Base-by-base conservation (phyloP, 2,113 vertebrate genomes). In the Bambusicola thoracicus region DNA sequence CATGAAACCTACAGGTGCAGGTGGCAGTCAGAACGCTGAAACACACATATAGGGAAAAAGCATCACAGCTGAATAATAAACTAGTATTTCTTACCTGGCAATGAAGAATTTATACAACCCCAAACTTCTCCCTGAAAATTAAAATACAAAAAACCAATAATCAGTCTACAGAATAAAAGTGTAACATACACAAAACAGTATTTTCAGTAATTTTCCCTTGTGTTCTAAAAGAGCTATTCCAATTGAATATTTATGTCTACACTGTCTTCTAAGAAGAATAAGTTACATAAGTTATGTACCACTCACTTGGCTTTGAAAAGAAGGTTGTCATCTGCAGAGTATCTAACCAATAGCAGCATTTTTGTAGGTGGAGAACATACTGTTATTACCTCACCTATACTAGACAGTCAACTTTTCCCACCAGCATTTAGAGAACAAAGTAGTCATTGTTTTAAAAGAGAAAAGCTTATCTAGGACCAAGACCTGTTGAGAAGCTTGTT, bases 51-150 rank as follows among this genome's bases (percentile, higher is more conserved):
- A 10, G 21, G 65, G 11, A 67, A 83, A 82, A 86, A 65, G 5
- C 30, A 88, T 53, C 11, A 43, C 0, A 4, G 78, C 34, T 53
- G 51, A 73, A 41, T 2, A 85, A 7, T n/a, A 85, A n/a, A 56
- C 6, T 66, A 62, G 21, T 87, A 66, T 36, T 83, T 91, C 98
- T 98, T 98, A 99, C 99, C 99, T 96, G 99, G 99, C 87, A 99
- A 98, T 85, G 99, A 99, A 41, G 99, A 99, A 97, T 99, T 99
- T 98, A 99, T 99, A 97, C 99, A 99, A 96, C 92, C 95, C 99
- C 99, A 99, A 83, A 99, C 98, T 88, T 99, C 99, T 96, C 97
- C 98, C 99, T 99, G 94, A 92, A 97, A 84, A 97, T 92, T 16
- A 96, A 90, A 95, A 94, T 29, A 13, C 53, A 96, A 90, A 94